These are phyloP conservation scores for Ips nitidus DNA, from an alignment of 1,140 invertebrate genomes.

Conservation along the genomic window DNA sequence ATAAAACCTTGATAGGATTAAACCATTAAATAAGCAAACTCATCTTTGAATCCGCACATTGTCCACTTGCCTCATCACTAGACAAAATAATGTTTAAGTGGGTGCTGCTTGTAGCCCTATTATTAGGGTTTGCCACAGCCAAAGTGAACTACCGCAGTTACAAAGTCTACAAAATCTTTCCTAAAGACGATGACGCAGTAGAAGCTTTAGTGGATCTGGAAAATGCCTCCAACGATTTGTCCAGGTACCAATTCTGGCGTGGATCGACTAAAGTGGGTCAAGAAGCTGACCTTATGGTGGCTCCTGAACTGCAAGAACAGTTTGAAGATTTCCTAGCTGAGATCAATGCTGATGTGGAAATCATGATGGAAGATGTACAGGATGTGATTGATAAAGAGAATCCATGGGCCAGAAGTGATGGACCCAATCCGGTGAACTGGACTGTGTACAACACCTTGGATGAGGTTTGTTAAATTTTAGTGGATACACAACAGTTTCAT, in stretches of 20 bases:
- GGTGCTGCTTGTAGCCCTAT: too few species aligned
- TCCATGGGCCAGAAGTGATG: constrained; percentile 2
- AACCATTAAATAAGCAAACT: too few species aligned
- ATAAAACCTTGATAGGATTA: too few species aligned
- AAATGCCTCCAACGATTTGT: constrained; percentile 9
- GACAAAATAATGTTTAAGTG: too few species aligned
- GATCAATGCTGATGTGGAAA: constrained; percentile 38
- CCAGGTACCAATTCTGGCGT: constrained; percentile 42
- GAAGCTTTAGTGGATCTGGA: constrained; percentile 35
- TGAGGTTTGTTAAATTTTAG: constrained; percentile 17
- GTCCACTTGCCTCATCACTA: too few species aligned
- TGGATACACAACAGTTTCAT: not conserved
- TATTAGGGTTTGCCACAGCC: not conserved
- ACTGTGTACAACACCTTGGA: constrained; percentile 32
- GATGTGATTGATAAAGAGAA: constrained; percentile 43
- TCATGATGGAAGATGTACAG: constrained; percentile 51
- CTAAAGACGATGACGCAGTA: constrained; percentile 32
- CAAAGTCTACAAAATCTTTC: constrained; percentile 41
- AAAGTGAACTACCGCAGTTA: constrained; percentile 41
- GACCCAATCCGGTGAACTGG: constrained; percentile 29
- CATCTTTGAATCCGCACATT: too few species aligned
- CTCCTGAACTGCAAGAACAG: constrained; percentile 38
- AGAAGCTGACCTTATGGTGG: constrained; percentile 49
- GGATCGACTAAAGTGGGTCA: constrained; percentile 11
- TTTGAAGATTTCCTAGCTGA: constrained; percentile 37